Base-by-base conservation (phyloP, 2,888 invertebrate genomes). In the Blastobasis adustella region DNA sequence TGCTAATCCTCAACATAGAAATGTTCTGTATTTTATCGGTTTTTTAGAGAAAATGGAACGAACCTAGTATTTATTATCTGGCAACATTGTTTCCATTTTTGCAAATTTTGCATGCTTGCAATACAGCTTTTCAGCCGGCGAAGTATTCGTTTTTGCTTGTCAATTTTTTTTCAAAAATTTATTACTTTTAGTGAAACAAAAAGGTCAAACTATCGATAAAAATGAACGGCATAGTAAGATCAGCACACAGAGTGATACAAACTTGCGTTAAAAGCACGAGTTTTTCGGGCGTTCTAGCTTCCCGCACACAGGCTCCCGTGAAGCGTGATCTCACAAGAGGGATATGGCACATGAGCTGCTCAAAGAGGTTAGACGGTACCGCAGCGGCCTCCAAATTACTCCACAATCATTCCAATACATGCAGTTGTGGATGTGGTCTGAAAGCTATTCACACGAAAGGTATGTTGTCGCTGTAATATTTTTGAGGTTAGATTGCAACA, bases 211-310 rank as follows among this genome's bases (percentile, higher is more conserved):
- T 56, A 58, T 50, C 53, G 49, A 39, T 60, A 56, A 92, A 85
- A 78, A 94, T 94, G 94, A 94, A 92, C 76, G 91, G 91, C 61
- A 82, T 94, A 62, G 90, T 92, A 40, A 92, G 91, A 77, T 89
- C 90, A 45, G 90, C 91, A 6, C 79, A 92, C 53, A 90, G 91
- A 59, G 73, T 83, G 57, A 66, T 87, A 62, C 83, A 83, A 60
- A 78, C 58, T 54, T 82, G 81, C 59, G 79, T 79, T 37, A 87
- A 83, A 68, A 81, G 62, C 58, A 60, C 79, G 10, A 73, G 73
- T 58, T 61, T 87, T 51, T 67, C 82, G 41, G 69, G 79, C 48
- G 69, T 84, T 10, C 70, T 88, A 47, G 76, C 85, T 8, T 77
- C 78, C 54, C 79, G 85, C 36, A 72, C 79, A 5, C 79, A 82